These are phyloP conservation scores for Canis aureus DNA, from an alignment of 2,113 vertebrate species.

Conservation along the genomic window DNA sequence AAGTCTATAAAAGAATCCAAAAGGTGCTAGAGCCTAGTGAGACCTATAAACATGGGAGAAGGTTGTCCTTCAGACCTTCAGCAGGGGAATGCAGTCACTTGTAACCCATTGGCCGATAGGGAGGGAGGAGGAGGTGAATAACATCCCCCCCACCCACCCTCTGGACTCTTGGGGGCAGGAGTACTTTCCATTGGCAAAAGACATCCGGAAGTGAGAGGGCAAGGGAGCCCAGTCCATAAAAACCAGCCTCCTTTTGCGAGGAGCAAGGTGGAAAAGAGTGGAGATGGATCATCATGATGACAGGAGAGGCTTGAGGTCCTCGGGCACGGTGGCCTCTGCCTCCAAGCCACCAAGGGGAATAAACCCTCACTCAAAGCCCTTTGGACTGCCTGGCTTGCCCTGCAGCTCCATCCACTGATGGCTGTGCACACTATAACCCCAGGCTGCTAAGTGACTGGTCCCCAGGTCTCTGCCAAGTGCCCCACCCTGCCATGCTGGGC, in stretches of 20 bases:
- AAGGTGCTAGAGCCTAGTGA: neutral
- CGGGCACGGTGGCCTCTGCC: neutral
- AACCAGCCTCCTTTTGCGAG: neutral
- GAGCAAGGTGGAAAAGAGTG: neutral
- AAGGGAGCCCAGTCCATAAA: neutral
- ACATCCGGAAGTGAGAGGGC: neutral
- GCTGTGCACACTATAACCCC: neutral
- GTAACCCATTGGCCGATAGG: neutral
- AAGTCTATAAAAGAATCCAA: neutral
- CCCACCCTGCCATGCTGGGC: neutral
- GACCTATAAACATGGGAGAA: neutral
- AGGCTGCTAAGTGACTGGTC: neutral
- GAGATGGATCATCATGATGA: neutral
- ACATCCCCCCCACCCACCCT: neutral
- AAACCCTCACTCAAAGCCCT: too few relatives aligned
- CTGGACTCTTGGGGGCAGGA: neutral
- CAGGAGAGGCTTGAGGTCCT: neutral
- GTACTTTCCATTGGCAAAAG: neutral
- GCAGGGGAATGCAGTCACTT: neutral
- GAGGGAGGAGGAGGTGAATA: neutral
- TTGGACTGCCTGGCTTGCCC: neutral
- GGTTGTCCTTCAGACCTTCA: neutral
- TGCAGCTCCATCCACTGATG: neutral
- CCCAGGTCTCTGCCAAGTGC: neutral
- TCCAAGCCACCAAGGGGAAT: neutral